Evolutionary conservation across 1,140 invertebrate genomes (phyloP), one percentile per base, ranked within the genome.

Genomic region (Tachypleus tridentatus): DNA sequence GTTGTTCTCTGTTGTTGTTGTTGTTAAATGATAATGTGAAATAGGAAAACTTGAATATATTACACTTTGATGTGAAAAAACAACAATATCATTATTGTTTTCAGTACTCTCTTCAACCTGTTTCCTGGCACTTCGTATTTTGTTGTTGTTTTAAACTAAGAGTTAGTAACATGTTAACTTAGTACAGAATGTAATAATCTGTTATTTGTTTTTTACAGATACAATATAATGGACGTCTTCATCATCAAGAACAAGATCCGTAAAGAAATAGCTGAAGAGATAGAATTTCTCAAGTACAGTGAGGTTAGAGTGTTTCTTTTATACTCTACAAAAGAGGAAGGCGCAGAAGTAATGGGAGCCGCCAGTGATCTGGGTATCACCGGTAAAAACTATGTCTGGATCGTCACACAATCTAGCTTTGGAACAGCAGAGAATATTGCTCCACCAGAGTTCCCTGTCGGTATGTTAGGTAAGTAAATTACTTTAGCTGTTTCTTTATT

Each of bases 351-450:
- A 51, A 79, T 98, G 57, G 82, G 83, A 3, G 84, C 83, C 6
- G 93, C 93, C 4, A 81, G 83, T 64, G 84, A 90, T 69, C 82
- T 92, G 68, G 89, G 91, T 69, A 84, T 97, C 58, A 95, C 92
- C 1, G 91, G 91, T 4, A 88, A 93, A 74, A 94, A 95, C 75
- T 97, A 94, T 75, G 90, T 97, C 5, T 97, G 94, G 94, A 91
- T 98, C 58, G 91, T 95, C 0, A 95, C 91, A n/a, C 91, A 96
- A 76, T 91, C 89, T 72, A 91, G 94, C 60, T 89, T 97, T 54
- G 91, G 76, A 84, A 72, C 87, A 72, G 73, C 58, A 58, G 72
- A 73, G 51, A 58, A 73, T 52, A 68, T 87, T 70, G 85, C 87
- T n/a, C 84, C 87, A 1, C 82, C 84, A 67, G 86, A 91, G 71